These are phyloP conservation scores for Bruchidius siliquastri DNA, from an alignment of 2,888 invertebrate genomes.

Conservation along the genomic window DNA sequence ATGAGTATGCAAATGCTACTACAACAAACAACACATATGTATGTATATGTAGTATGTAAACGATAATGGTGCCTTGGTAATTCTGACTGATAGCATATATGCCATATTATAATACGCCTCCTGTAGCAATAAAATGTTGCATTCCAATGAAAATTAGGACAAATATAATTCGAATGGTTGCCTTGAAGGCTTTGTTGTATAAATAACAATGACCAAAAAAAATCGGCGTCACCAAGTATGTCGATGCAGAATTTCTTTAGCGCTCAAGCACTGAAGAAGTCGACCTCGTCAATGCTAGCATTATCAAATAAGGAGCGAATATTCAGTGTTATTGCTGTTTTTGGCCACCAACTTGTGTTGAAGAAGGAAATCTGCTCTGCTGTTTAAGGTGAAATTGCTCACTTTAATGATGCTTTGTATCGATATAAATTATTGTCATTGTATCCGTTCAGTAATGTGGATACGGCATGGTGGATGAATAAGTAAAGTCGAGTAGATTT, in stretches of 20 bases:
- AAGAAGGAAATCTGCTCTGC: not conserved
- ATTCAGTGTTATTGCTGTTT: not conserved
- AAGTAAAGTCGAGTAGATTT: too few species aligned
- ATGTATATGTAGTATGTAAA: too few species aligned
- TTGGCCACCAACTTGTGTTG: not conserved
- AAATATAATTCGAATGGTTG: not conserved
- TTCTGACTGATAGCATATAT: too few species aligned
- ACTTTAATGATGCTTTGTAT: not conserved
- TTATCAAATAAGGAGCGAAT: not conserved
- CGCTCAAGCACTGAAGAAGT: not conserved
- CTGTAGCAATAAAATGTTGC: not conserved
- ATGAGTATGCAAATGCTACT: too few species aligned
- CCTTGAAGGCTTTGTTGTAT: not conserved
- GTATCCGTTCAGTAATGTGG: too few species aligned
- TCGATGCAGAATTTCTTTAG: not conserved
- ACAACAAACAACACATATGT: too few species aligned
- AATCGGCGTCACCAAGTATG: not conserved
- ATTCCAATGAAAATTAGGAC: not conserved
- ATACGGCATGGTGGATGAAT: too few species aligned
- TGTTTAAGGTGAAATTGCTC: not conserved
- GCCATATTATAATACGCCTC: not conserved
- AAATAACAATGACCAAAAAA: not conserved
- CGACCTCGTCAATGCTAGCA: not conserved
- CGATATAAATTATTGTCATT: too few species aligned
- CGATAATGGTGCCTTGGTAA: too few species aligned